phyloP scores from a whole-genome alignment of 2,113 vertebrate species.

The Lontra canadensis region DNA sequence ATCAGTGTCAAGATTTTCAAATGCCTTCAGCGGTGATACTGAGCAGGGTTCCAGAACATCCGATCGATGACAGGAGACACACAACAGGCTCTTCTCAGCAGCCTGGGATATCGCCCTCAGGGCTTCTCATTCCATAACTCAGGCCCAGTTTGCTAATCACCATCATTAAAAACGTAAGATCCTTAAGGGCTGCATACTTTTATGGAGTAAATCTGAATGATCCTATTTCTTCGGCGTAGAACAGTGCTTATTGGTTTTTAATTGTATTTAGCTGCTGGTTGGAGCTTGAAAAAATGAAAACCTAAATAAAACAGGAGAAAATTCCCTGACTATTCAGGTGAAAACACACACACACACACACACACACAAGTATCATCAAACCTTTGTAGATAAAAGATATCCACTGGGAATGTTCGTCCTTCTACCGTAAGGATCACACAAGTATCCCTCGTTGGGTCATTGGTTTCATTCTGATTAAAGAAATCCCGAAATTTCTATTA shows the following conservation, averaged over 20 bases:
- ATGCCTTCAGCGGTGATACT: neutral
- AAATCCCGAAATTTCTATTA: constrained; percentile 97
- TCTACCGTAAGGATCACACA: constrained; percentile 96
- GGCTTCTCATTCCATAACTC: neutral
- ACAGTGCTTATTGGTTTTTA: constrained; percentile 88
- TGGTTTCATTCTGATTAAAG: constrained; percentile 96
- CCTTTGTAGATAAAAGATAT: constrained; percentile 98
- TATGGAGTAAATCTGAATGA: constrained; percentile 90
- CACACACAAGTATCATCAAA: constrained; percentile 75
- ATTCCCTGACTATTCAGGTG: constrained; percentile 74
- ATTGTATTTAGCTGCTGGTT: constrained; percentile 91
- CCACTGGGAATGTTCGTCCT: constrained; percentile 96
- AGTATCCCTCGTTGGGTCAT: constrained; percentile 94
- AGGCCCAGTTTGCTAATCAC: neutral
- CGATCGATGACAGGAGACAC: neutral
- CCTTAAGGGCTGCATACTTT: constrained; percentile 88
- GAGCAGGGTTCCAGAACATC: neutral
- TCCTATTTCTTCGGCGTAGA: constrained; percentile 89
- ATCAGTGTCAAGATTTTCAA: neutral
- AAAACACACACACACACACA: constrained; percentile 18
- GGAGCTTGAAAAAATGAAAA: constrained; percentile 87
- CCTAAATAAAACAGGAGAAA: constrained; percentile 89
- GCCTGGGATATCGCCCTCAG: accelerated
- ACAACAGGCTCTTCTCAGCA: neutral
- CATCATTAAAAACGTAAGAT: constrained; percentile 21